Base-by-base conservation (phyloP, 1,140 invertebrate species). In the Olivierus martensii region DNA sequence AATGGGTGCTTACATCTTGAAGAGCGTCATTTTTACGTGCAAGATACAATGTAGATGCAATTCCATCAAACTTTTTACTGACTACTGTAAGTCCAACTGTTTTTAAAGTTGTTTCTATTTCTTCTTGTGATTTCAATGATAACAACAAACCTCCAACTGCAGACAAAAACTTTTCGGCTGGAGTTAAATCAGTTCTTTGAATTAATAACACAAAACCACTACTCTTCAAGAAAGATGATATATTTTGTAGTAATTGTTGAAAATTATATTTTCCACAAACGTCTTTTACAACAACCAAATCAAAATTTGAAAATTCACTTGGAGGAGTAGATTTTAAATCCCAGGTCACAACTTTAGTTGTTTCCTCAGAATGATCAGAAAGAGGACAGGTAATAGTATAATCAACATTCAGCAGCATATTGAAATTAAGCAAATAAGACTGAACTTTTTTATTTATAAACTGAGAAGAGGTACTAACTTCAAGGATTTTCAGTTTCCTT, bases 401-500 rank as follows among this genome's bases (percentile, higher is more conserved):
- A 19, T 68, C 64, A 7, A 73, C 48, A 35, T 67, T 62, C 10
- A 71, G 52, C 4, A 72, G 68, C 4, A 28, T 9, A 28, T 28
- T 28, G 9, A 28, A 28, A 28, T 28, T 28, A 28, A 28, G 28
- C 9, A 28, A 28, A 9, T 28, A 28, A 6, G 28, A 28, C 9
- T 28, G 28, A 28, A 28, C 28, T 28, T 28, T 28, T 28, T 28
- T 28, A 9, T 9, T 28, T 28, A 28, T 28, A 9, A 28, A 28
- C 28, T 28, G 28, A 28, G 28, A 28, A 1, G 28, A 28, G 9
- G 28, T 64, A 43, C 61, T 63, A 1, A 84, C 70, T 73, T 96
- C 91, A 4, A 79, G 71, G n/a, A 82, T 72, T 62, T 85, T 88
- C 3, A 93, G 63, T 61, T 83, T 84, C 0, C 79, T 63, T 0